Percentiles rank a stretch among this genome's conserved stretches.
Conservation (phyloP, 2,888 invertebrate species). For the Archaeoteleia sp. region DNA sequence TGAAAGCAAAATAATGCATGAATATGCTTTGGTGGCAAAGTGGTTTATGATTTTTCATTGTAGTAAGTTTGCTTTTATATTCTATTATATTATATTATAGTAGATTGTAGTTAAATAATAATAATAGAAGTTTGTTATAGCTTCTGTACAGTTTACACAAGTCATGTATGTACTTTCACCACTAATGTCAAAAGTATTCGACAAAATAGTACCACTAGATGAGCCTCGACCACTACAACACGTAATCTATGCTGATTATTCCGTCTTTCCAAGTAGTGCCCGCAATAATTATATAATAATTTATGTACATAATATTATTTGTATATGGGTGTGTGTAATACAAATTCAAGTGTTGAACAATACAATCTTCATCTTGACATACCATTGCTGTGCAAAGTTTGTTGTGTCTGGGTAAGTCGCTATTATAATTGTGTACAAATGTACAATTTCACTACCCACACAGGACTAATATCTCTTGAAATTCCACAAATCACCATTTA, state of each 20-base stretch:
- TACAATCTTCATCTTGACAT: slow-evolving; percentile 33
- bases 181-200: slow-evolving; percentile 26
- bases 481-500: too few relatives aligned
- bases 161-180: slow-evolving; percentile 33
- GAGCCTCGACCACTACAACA: slow-evolving; percentile 19
- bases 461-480: too few relatives aligned
- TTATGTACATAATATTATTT: slow-evolving; percentile 26
- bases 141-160: slow-evolving; percentile 20
- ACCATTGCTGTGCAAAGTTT: slow-evolving; percentile 34
- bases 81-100: background rate
- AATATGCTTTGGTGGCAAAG: slow-evolving; percentile 13
- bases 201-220: slow-evolving; percentile 26
- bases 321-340: slow-evolving; percentile 29
- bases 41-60: slow-evolving; percentile 27
- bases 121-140: slow-evolving; percentile 5
- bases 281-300: slow-evolving; percentile 18
- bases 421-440: too few relatives aligned
- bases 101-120: background rate
- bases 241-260: slow-evolving; percentile 28
- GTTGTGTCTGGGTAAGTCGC: slow-evolving; percentile 25
- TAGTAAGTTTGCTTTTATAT: background rate
- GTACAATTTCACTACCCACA: too few relatives aligned
- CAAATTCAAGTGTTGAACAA: slow-evolving; percentile 38
- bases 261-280: slow-evolving; percentile 18
- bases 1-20: background rate